Conservation (phyloP, 2,888 invertebrate genomes). For the Philhelius pedissequus region DNA sequence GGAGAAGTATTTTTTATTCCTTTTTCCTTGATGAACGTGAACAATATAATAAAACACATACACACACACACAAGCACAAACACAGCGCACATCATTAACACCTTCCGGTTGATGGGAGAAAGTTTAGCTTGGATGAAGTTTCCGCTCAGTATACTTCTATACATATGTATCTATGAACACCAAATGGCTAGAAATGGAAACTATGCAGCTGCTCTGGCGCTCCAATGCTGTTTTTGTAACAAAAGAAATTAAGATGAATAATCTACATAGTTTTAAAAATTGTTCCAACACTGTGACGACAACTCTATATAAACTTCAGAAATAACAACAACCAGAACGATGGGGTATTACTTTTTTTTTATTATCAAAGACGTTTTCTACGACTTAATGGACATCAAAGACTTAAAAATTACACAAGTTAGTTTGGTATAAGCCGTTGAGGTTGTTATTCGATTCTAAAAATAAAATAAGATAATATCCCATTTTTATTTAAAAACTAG, state of each 20-base stretch:
- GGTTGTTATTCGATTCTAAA: not conserved
- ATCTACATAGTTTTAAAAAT: conserved; percentile 31
- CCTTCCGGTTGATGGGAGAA: conserved; percentile 23
- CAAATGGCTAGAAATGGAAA: conserved; percentile 26
- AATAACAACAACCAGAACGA: too few species aligned
- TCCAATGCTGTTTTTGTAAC: conserved; percentile 9
- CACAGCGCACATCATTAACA: not conserved
- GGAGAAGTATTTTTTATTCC: conserved; percentile 14
- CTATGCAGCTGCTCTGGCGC: conserved; percentile 30
- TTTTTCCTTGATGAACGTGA: conserved; percentile 51
- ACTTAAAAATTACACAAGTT: not conserved
- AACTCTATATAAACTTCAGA: too few species aligned
- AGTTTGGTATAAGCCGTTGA: not conserved
- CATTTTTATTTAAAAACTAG: too few species aligned
- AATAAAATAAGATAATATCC: too few species aligned
- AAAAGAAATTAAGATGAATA: conserved; percentile 41
- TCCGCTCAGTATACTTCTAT: conserved; percentile 39
- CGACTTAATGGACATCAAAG: not conserved
- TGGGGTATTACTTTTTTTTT: too few species aligned
- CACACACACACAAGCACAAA: not conserved
- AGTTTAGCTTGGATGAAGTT: conserved; percentile 42
- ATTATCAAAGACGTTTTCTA: not conserved
- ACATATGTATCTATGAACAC: not conserved
- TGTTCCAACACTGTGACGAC: not conserved
- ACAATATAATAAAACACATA: not conserved